Base-by-base conservation (phyloP, 2,888 invertebrate species). In the Tholera decimalis region DNA sequence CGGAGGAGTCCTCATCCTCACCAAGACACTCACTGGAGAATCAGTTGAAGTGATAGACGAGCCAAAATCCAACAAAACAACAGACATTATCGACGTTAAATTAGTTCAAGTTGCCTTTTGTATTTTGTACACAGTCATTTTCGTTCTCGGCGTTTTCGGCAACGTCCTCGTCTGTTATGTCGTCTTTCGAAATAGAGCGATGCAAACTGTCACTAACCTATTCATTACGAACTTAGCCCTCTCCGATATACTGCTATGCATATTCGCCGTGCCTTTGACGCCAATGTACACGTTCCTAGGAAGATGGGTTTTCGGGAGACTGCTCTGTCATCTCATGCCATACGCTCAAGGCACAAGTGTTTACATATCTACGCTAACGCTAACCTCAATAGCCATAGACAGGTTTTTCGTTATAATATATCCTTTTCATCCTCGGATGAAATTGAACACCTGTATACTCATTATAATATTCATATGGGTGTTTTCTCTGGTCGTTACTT, bases 301-400 rank as follows among this genome's bases (percentile, higher is more conserved):
- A 57, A 96, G 97, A 85, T 99, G 99, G 98, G 96, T 98, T 6
- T 98, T 98, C 87, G 98, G 98, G 1, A 96, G 97, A 62, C 93
- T 97, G 0, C 96, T 98, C 8, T 99, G 99, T 89, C 98, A 98
- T 88, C 93, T 98, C 49, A 97, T 99, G 77, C 98, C 98, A 0
- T 98, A 98, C 90, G 97, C 98, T 9, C 98, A 98, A 93, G 98
- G 98, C 24, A 97, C 98, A 54, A 98, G 98, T 87, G 98, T 99
- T 47, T 99, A 98, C 93, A 98, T 98, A 76, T 98, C 98, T 30
- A 98, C 98, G 0, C 94, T 98, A 63, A 99, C 99, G 0, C 96
- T 99, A 24, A 98, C 98, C n/a, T 98, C 98, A 30, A 99, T 99
- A 82, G 98, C 99, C 5, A 97, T 98, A 76, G 99, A 99, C 91